Conservation (phyloP, 1,140 invertebrate genomes). For the Saccostrea glomerata region DNA sequence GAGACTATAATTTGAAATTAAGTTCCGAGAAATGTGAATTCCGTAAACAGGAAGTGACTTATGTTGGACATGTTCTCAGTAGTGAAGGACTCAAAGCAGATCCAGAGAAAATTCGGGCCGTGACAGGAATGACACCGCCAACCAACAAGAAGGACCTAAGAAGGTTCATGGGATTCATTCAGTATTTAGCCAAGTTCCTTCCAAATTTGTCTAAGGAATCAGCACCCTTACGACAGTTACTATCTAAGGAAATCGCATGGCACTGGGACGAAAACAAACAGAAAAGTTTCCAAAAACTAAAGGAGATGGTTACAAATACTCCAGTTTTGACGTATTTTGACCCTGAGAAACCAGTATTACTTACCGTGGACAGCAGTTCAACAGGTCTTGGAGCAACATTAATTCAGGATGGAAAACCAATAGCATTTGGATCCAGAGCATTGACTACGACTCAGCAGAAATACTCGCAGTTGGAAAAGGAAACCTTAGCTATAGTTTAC, state of each 20-base stretch:
- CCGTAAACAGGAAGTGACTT: slow-evolving; percentile 43
- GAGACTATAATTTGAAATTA: slow-evolving; percentile 43
- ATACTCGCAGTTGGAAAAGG: slow-evolving; percentile 52
- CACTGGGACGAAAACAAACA: not conserved
- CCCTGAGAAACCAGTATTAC: slow-evolving; percentile 40
- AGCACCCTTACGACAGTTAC: not conserved
- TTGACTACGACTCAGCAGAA: slow-evolving; percentile 76
- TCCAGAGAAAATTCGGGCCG: slow-evolving; percentile 76
- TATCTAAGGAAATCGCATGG: not conserved
- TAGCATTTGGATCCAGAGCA: slow-evolving; percentile 78
- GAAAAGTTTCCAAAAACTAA: slow-evolving; percentile 42
- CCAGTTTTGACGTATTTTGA: slow-evolving; percentile 48
- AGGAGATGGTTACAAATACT: not conserved
- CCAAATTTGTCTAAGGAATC: not conserved
- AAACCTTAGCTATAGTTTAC: slow-evolving; percentile 46
- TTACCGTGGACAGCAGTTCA: slow-evolving; percentile 59
- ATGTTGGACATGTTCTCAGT: slow-evolving; percentile 60
- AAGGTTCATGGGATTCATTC: slow-evolving; percentile 57
- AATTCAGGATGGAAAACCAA: slow-evolving; percentile 76
- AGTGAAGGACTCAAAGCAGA: slow-evolving; percentile 73
- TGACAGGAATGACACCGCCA: slow-evolving; percentile 74
- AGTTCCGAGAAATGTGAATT: slow-evolving; percentile 42
- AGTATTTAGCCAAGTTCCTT: slow-evolving; percentile 45
- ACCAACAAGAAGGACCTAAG: slow-evolving; percentile 71
- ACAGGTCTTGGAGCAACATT: slow-evolving; percentile 77